phyloP scores from a whole-genome alignment of 2,888 invertebrate species.

The Mythimna lalbum region DNA sequence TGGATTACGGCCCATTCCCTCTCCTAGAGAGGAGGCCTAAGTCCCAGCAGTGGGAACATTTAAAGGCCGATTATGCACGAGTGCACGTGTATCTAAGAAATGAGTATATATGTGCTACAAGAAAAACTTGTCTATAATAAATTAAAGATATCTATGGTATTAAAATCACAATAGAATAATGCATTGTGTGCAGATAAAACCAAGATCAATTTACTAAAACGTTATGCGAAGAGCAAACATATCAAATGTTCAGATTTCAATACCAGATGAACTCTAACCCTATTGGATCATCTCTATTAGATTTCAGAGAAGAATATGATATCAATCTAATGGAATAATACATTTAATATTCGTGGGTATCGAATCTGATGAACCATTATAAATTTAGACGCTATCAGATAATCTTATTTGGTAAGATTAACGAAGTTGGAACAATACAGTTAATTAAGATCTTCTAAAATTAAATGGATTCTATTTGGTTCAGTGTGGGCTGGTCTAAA shows the following conservation, averaged over 20 bases:
- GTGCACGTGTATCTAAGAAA: too few relatives aligned
- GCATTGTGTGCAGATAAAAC: conserved; percentile 13
- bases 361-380: conserved; percentile 26
- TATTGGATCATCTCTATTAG: conserved; percentile 5
- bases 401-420: conserved; percentile 26
- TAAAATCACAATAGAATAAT: conserved; percentile 22
- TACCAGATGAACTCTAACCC: conserved; percentile 37
- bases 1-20: too few relatives aligned
- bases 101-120: neutral
- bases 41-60: too few relatives aligned
- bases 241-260: conserved; percentile 33
- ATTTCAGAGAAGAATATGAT: conserved; percentile 19
- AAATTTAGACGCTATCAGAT: conserved; percentile 36
- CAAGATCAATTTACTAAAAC: conserved; percentile 37
- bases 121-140: conserved; percentile 28
- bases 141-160: conserved; percentile 13
- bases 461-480: conserved; percentile 1
- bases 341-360: conserved; percentile 28
- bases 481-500: conserved; percentile 6
- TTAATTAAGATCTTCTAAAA: conserved; percentile 29
- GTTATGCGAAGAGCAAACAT: conserved; percentile 1
- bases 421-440: conserved; percentile 25
- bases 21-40: too few relatives aligned
- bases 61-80: too few relatives aligned
- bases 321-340: conserved; percentile 40